Conservation (phyloP, 1,140 invertebrate species). For the Drosophila melanogaster region Release_6_plus_ISO1_MT NT_033779.5:2469501-2470000, state of each 20-base stretch:
- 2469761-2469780: slow-evolving; percentile 18
- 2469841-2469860: slow-evolving; percentile 18
- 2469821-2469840: not conserved
- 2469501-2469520: slow-evolving; percentile 53
- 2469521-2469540: slow-evolving; percentile 53
- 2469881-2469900: not conserved
- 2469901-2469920: not conserved
- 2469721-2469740: slow-evolving; percentile 59
- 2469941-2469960: not conserved
- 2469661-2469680: slow-evolving; percentile 48
- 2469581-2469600: slow-evolving; percentile 56
- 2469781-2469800: slow-evolving; percentile 18
- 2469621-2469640: slow-evolving; percentile 70
- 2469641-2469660: slow-evolving; percentile 62
- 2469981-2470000: slow-evolving; percentile 15
- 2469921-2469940: not conserved
- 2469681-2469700: slow-evolving; percentile 53
- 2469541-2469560: slow-evolving; percentile 75
- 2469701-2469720: slow-evolving; percentile 73
- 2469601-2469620: slow-evolving; percentile 79
- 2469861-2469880: not conserved
- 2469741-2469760: slow-evolving; percentile 32
- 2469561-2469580: slow-evolving; percentile 61
- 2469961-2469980: not conserved
- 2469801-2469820: not conserved